Evolutionary conservation across 2,888 invertebrate species (phyloP).

Genomic region (Cartodere bifasciata): DNA sequence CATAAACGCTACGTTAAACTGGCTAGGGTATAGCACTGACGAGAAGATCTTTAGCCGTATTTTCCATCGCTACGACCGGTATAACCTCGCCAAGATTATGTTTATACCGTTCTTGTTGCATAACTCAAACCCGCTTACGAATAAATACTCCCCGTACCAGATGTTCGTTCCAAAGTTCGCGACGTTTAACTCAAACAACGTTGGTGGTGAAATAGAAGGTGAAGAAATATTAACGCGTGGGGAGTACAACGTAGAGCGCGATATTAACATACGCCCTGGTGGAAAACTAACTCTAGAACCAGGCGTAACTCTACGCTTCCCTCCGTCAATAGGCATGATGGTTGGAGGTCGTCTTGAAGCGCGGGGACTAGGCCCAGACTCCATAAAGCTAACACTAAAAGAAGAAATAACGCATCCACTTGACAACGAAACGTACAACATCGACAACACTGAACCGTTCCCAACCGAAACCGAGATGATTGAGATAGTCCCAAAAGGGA

Average conservation of each 20-base stretch:
- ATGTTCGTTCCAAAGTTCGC: constrained; percentile 70
- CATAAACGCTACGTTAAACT: constrained; percentile 91
- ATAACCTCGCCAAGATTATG: constrained; percentile 83
- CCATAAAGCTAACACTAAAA: constrained; percentile 67
- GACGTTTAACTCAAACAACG: constrained; percentile 47
- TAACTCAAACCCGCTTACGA: constrained; percentile 79
- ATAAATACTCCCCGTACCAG: constrained; percentile 63
- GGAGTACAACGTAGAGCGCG: constrained; percentile 82
- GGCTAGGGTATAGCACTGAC: constrained; percentile 71
- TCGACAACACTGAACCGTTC: constrained; percentile 38
- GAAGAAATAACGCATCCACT: constrained; percentile 56
- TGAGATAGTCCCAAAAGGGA: constrained; percentile 48
- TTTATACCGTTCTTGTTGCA: constrained; percentile 86
- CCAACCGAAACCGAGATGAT: constrained; percentile 45
- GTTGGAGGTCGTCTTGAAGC: constrained; percentile 86
- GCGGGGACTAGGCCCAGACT: constrained; percentile 63
- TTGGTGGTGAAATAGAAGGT: constrained; percentile 91
- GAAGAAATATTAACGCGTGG: constrained; percentile 70
- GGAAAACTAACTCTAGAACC: constrained; percentile 79
- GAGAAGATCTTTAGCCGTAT: constrained; percentile 60
- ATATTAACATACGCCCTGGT: constrained; percentile 90
- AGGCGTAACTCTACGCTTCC: constrained; percentile 81
- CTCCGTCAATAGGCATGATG: constrained; percentile 91
- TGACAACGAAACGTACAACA: constrained; percentile 50
- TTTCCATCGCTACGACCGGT: constrained; percentile 81